Conservation (phyloP, 2,888 invertebrate genomes). For the Empis livida region DNA sequence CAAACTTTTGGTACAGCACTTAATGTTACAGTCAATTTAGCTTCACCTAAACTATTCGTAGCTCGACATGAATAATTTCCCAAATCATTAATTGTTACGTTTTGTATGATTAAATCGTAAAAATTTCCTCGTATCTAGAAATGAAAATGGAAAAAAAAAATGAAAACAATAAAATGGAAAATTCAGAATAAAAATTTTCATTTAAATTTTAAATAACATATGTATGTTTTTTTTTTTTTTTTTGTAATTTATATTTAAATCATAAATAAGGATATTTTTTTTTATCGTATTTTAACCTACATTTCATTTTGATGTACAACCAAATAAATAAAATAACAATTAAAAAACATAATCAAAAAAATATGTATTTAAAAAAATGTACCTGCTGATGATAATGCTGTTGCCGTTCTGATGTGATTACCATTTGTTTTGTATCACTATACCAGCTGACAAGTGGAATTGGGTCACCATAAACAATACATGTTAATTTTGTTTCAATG, state of each 20-base stretch:
- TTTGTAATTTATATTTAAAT: no score
- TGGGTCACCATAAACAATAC: constrained; percentile 46
- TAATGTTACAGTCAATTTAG: constrained; percentile 37
- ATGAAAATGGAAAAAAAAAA: neutral
- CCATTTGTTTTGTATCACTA: constrained; percentile 40
- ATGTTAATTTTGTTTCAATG: constrained; percentile 42
- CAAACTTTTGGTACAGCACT: constrained; percentile 39
- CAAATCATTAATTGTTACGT: constrained; percentile 40
- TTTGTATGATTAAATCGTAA: constrained; percentile 40
- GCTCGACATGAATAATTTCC: constrained; percentile 46
- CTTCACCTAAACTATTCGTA: constrained; percentile 41
- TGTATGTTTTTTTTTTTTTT: no score
- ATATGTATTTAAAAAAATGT: neutral
- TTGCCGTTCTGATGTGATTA: constrained; percentile 37
- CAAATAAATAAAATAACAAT: no score
- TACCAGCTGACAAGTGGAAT: constrained; percentile 38
- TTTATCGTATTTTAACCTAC: no score
- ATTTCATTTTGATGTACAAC: no score
- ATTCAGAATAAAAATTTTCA: neutral
- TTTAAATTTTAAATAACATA: no score
- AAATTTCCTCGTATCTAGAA: constrained; percentile 33
- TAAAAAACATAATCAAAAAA: no score
- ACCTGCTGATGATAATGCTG: constrained; percentile 32
- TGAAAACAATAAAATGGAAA: neutral
- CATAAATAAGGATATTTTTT: no score